Base-by-base conservation (phyloP, 2,888 invertebrate genomes). In the Lasioglossum oenotherae region DNA sequence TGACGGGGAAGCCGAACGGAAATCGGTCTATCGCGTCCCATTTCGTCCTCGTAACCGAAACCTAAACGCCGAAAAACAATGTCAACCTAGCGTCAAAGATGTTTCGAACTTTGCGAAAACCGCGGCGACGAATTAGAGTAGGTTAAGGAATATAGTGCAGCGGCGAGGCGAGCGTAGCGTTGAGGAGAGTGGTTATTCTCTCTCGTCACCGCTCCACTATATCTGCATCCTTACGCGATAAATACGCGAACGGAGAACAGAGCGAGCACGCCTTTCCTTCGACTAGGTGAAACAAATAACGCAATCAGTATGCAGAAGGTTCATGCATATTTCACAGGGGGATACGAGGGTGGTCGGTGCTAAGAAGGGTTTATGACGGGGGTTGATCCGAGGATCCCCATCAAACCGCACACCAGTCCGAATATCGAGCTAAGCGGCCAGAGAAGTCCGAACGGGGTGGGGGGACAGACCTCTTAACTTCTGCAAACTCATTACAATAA, bases 401-500 rank as follows among this genome's bases (percentile, higher is more conserved):
- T 95, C 95, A 95, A 95, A 95, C 93, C 94, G 90, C 94, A 93
- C 93, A 93, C 93, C 91, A 91, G 93, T 91, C 92, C 92, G 92
- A 93, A 93, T 94, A 94, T 94, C 93, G 94, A 94, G 92, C 93
- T 89, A 86, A 87, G 91, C 86, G 88, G 87, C 85, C 87, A 69
- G 80, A 78, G 82, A 84, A 82, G 73, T 78, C 72, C 73, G 82
- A 69, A 57, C 69, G 71, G 76, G 64, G 82, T 73, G 89, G 87
- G 81, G 88, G 84, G 86, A 89, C 88, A 91, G 93, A 92, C 94
- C 95, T 95, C 95, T 95, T 94, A 95, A 95, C 95, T 95, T 94
- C 94, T 92, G 93, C 94, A 95, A 95, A 95, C 95, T 95, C 95
- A 95, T 95, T 95, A 95, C 95, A 95, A 95, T 95, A 95, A 95